These are phyloP conservation scores for Therioaphis trifolii DNA, from an alignment of 2,888 invertebrate species.

Conservation along the genomic window DNA sequence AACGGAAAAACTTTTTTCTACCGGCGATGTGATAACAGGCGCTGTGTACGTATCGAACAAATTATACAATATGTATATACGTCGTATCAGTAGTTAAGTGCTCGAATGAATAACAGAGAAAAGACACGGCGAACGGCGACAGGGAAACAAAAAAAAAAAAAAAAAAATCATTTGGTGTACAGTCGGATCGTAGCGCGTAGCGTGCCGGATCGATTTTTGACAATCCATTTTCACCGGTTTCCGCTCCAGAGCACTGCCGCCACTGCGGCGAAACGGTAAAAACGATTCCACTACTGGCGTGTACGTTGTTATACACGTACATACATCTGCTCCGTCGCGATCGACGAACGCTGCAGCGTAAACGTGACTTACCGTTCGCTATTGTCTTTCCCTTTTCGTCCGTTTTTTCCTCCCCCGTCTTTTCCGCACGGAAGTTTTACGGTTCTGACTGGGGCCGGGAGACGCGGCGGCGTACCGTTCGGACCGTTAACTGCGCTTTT, in stretches of 20 bases:
- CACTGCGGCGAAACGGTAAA: not conserved
- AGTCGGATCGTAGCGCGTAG: not conserved
- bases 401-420: not conserved
- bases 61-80: not conserved
- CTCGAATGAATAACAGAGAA: not conserved
- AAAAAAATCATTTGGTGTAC: not conserved
- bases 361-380: not conserved
- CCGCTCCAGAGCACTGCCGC: conserved; percentile 21
- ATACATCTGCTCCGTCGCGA: no score
- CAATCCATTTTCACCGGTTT: conserved; percentile 47
- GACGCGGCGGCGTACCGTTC: not conserved
- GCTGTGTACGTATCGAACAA: not conserved
- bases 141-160: not conserved
- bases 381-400: no score
- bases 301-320: no score
- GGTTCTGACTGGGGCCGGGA: not conserved
- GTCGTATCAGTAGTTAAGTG: not conserved
- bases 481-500: not conserved
- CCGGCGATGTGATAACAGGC: not conserved
- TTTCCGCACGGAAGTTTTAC: not conserved
- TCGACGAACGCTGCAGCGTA: no score
- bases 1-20: not conserved
- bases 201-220: conserved; percentile 40
- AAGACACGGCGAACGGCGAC: not conserved
- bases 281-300: not conserved